A percentile compares a stretch with the other conserved stretches of the same genome.
Conservation (phyloP, 2,797 vertebrate species). For the Danio kyathit region DNA sequence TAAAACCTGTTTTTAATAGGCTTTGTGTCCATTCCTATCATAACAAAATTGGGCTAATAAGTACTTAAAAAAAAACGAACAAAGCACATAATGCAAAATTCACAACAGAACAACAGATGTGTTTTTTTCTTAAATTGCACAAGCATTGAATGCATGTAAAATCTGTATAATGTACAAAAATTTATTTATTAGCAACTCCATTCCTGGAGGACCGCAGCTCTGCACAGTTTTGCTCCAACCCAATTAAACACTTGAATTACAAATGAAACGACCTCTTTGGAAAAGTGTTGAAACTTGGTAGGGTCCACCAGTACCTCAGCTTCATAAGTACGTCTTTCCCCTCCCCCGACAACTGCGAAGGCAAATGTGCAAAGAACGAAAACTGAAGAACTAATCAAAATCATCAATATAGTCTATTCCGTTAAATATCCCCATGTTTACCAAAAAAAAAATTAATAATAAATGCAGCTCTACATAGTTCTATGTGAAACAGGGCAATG, state of each 20-base stretch:
- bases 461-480: conserved; percentile 9
- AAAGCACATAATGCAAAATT: no score
- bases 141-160: no score
- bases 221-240: no score
- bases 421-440: conserved; percentile 39
- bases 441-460: neutral
- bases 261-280: conserved; percentile 51
- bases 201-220: no score
- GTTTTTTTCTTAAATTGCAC: no score
- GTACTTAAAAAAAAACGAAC: no score
- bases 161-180: no score
- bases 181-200: no score
- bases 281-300: conserved; percentile 55
- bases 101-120: no score
- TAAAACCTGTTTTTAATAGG: neutral
- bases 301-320: conserved; percentile 23
- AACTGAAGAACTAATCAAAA: conserved; percentile 48
- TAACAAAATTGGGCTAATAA: no score
- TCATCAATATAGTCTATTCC: conserved; percentile 31
- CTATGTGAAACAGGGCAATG: conserved; percentile 23
- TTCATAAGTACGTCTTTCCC: conserved; percentile 52
- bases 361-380: conserved; percentile 82
- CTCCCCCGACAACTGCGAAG: conserved; percentile 66
- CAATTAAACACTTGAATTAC: neutral
- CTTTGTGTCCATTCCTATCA: no score